These are phyloP conservation scores for Lepus americanus DNA, from an alignment of 2,113 vertebrate species.

Conservation along the genomic window DNA sequence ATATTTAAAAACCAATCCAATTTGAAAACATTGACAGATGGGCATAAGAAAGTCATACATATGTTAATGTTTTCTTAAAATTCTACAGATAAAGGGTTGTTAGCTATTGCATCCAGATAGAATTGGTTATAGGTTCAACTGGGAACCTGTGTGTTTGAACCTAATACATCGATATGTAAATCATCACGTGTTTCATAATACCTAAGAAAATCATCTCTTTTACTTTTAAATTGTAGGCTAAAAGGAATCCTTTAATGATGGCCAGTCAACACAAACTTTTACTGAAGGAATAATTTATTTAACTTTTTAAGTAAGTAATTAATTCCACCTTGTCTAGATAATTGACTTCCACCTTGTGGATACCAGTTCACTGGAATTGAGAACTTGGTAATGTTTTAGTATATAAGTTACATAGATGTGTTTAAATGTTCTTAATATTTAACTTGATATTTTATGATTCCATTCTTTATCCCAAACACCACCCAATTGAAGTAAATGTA, in stretches of 20 bases:
- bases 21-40: conserved; percentile 4
- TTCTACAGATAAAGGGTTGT: conserved; percentile 37
- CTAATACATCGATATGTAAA: conserved; percentile 23
- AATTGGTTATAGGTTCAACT: not conserved
- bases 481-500: not conserved
- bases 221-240: conserved; percentile 12
- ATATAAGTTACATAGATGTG: not conserved
- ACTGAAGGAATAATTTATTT: not conserved
- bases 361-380: conserved; percentile 20
- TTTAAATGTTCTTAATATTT: not conserved
- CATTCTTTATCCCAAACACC: not conserved
- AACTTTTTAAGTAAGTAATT: conserved; percentile 43
- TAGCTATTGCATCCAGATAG: not conserved
- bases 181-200: not conserved
- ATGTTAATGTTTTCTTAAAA: not conserved
- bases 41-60: not conserved
- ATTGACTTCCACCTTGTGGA: conserved; percentile 34
- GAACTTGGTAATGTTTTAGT: conserved; percentile 18
- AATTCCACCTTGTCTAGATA: not conserved
- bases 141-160: conserved; percentile 7
- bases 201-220: conserved; percentile 17
- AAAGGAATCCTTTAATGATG: not conserved
- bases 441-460: conserved; percentile 4
- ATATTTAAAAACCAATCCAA: not conserved
- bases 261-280: not conserved